A percentile compares a stretch with the other conserved stretches of the same genome.
These are phyloP conservation scores for Choristoneura fumiferana DNA, from an alignment of 1,140 invertebrate genomes.

Conservation along the genomic window DNA sequence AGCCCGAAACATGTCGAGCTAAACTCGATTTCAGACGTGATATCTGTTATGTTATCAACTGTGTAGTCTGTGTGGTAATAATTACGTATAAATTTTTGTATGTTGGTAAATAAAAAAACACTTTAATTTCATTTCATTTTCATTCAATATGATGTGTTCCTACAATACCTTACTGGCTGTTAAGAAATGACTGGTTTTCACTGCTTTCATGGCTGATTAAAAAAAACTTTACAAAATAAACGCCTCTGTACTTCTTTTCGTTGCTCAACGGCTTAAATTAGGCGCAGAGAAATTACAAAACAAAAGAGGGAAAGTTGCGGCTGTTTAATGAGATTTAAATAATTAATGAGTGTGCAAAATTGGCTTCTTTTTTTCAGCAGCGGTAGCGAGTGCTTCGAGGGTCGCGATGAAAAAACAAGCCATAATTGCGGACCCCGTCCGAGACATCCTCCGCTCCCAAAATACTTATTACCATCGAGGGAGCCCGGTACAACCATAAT, in stretches of 20 bases:
- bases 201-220: too few relatives aligned
- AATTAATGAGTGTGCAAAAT: constrained; percentile 78
- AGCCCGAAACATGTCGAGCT: too few relatives aligned
- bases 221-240: too few relatives aligned
- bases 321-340: constrained; percentile 79
- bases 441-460: constrained; percentile 22
- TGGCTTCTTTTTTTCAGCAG: constrained; percentile 69
- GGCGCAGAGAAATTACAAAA: constrained; percentile 41
- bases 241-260: constrained; percentile 18
- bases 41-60: too few relatives aligned
- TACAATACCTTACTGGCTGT: too few relatives aligned
- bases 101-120: too few relatives aligned
- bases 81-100: too few relatives aligned
- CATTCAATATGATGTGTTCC: too few relatives aligned
- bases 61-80: too few relatives aligned
- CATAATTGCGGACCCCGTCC: constrained; percentile 62
- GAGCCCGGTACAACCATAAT: constrained; percentile 35
- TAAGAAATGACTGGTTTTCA: too few relatives aligned
- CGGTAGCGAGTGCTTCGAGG: constrained; percentile 42
- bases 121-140: too few relatives aligned
- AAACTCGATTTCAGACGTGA: too few relatives aligned
- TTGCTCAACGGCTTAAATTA: constrained; percentile 40
- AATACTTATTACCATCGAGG: constrained; percentile 38
- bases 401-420: constrained; percentile 58
- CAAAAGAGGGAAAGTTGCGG: constrained; percentile 58